Base-by-base conservation (phyloP, 2,888 invertebrate genomes). In the Ecdyonurus torrentis region DNA sequence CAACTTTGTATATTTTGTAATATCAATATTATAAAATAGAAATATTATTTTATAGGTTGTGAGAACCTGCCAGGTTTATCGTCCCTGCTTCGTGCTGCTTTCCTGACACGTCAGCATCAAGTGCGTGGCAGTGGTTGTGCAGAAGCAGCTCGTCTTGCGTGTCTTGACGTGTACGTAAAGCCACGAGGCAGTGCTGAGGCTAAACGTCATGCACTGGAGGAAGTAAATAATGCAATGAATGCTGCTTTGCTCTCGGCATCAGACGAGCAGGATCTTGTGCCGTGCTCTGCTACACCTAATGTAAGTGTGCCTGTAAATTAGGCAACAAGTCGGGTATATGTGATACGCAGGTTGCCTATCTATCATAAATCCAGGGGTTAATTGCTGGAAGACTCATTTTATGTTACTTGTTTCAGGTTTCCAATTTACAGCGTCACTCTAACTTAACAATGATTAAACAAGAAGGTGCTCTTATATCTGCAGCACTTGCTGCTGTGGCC, bases 131-230 rank as follows among this genome's bases (percentile, higher is more conserved):
- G 82, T 61, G 71, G 78, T 0, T 71, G 77, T n/a, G 69, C 71
- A 15, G 74, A 75, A n/a, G 83, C 87, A 0, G 74, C 87, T 64
- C 68, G 74, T 2, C 79, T 78, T 61, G 79, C 83, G 64, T 83
- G 83, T 67, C 73, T 80, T 0, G 86, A 87, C 70, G 82, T 87
- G 18, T 89, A 87, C 69, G 79, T 83, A 2, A 81, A 81, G 68
- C 76, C 81, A 1, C n/a, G 22, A 18, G n/a, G 7, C 55, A 55
- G 55, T 22, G 55, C 55, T 20, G 55, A 55, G 19, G 22, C 19
- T 20, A 55, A 55, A 20, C n/a, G 22, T 5, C 55, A 55, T 5
- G 55, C 55, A 20, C 55, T 81, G 69, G 77, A 79, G 52, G 71
- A 76, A 58, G 22, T 55, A 7, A n/a, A 10, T 5, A n/a, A 7